A percentile compares a stretch with the other conserved stretches of the same genome.
These are phyloP conservation scores for Eudyptes chrysolophus DNA, from an alignment of 2,113 vertebrate species.

Conservation along the genomic window DNA sequence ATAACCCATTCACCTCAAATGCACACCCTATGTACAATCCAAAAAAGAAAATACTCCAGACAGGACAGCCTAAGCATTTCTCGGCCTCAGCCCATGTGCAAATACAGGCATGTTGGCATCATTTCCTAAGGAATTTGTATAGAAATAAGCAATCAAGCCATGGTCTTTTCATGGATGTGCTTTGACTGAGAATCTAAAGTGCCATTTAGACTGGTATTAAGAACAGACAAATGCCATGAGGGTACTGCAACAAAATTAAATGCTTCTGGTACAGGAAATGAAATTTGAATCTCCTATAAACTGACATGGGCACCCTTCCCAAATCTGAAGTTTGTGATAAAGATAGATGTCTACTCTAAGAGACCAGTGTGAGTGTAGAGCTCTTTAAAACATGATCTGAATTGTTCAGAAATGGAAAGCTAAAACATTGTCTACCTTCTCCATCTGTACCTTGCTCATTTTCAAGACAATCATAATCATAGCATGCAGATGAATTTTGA, in stretches of 20 bases:
- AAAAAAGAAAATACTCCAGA: background rate
- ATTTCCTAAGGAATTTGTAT: background rate
- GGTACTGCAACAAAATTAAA: background rate
- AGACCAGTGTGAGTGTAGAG: background rate
- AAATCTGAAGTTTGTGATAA: background rate
- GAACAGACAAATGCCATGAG: background rate
- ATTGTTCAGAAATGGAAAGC: background rate
- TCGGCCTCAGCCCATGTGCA: background rate
- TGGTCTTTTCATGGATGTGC: background rate
- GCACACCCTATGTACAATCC: background rate
- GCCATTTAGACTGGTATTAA: background rate
- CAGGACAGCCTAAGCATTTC: background rate
- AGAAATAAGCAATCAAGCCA: background rate
- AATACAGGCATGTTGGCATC: background rate
- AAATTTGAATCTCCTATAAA: background rate
- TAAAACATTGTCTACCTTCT: background rate
- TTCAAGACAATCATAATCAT: background rate
- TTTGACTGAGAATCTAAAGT: background rate
- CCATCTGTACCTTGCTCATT: background rate
- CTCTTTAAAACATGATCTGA: background rate
- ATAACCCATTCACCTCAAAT: background rate
- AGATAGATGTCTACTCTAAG: background rate
- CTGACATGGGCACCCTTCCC: background rate
- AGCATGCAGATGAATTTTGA: background rate
- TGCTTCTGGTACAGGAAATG: background rate